Base-by-base conservation (phyloP, 2,797 vertebrate genomes). In the Gymnopithys bicolor region DNA sequence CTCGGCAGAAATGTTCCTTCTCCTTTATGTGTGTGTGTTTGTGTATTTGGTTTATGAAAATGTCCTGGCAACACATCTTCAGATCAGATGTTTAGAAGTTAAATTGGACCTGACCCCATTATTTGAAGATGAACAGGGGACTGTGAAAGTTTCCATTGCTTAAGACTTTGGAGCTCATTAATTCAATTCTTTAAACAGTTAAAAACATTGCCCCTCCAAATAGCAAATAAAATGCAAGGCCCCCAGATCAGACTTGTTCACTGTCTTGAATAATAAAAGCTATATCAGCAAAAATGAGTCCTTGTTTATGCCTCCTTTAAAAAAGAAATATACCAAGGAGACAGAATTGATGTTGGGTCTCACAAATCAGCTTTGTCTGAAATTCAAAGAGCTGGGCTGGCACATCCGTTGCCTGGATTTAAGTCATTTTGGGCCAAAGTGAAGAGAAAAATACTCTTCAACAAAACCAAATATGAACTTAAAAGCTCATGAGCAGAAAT, bases 401-500 rank as follows among this genome's bases (percentile, higher is more conserved):
- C 64, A 90, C 22, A 51, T 56, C 53, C 17, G 41, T 77, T 85
- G 33, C 76, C 66, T 90, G 49, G 33, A 80, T 89, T 88, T 77
- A 85, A 97, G 95, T 97, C 84, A 96, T 94, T 84, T 88, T 95
- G 92, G 85, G 95, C 92, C 87, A 96, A 9, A 22, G 63, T 87
- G 92, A 95, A 90, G 70, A 97, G 78, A 86, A 94, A 83, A 81
- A 74, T 60, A 71, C 48, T 86, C 88, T 92, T 91, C 35, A 95
- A 79, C 55, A 96, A 96, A 97, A 97, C 91, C 91, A 97, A 97
- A 97, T 77, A 89, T 37, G 66, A 89, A 89, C 94, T 95, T 97
- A 94, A 97, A 97, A 97, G 81, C 93, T 69, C 33, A 56, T 35
- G 46, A 87, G 23, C 80, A 97, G 96, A 97, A 97, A 90, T 95